Percentiles rank a stretch among this genome's conserved stretches.
phyloP scores from a whole-genome alignment of 2,888 invertebrate genomes.

The Uropetala carovei region DNA sequence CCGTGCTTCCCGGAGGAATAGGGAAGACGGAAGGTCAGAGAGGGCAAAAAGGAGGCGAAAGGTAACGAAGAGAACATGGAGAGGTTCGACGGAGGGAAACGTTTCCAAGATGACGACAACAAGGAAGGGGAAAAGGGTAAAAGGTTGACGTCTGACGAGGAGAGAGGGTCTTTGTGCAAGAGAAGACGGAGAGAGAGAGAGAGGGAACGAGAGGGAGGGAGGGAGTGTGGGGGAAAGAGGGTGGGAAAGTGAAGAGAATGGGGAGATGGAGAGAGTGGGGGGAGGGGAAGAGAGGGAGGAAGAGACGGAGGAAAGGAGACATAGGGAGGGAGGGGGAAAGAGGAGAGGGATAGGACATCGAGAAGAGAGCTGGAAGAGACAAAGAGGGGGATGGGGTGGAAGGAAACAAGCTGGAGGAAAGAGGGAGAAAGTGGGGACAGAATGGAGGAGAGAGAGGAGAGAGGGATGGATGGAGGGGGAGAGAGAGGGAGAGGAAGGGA shows the following conservation, averaged over 20 bases:
- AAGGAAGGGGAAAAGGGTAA: too few relatives aligned
- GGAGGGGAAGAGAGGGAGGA: slow-evolving; percentile 67
- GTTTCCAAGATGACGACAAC: too few relatives aligned
- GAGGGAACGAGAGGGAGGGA: slow-evolving; percentile 68
- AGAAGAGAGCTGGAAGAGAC: neutral
- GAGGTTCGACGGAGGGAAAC: too few relatives aligned
- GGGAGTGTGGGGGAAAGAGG: slow-evolving; percentile 21
- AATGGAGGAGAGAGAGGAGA: neutral
- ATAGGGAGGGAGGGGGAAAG: slow-evolving; percentile 65
- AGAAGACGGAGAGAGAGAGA: slow-evolving; percentile 68
- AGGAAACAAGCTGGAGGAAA: neutral
- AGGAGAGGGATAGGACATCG: slow-evolving; percentile 64
- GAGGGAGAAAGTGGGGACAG: neutral
- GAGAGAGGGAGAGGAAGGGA: slow-evolving; percentile 4
- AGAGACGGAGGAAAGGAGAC: slow-evolving; percentile 69
- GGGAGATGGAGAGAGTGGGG: too few relatives aligned
- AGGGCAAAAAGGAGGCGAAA: too few relatives aligned
- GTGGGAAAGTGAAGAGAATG: slow-evolving; percentile 68
- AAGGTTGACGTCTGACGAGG: too few relatives aligned
- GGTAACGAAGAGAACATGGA: too few relatives aligned
- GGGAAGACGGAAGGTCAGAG: too few relatives aligned
- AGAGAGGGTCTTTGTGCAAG: too few relatives aligned
- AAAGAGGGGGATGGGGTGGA: neutral
- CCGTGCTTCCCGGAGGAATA: too few relatives aligned
- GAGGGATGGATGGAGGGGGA: neutral